Percentiles rank a stretch among this genome's conserved stretches.
These are phyloP conservation scores for Rotaria socialis DNA, from an alignment of 2,888 invertebrate genomes.

Conservation along the genomic window DNA sequence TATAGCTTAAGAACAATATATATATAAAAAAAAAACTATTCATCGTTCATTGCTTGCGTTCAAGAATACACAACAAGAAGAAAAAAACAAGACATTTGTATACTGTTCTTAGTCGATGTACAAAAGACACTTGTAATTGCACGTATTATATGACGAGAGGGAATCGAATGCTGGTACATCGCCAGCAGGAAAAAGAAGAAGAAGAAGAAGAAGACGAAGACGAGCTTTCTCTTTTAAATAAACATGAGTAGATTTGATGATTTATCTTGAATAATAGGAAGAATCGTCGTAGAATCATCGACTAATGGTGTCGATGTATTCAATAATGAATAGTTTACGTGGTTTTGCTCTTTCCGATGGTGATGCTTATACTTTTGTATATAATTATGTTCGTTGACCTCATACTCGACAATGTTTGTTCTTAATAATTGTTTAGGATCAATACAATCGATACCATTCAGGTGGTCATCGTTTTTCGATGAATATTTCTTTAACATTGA, in stretches of 20 bases:
- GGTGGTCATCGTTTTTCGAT: not conserved
- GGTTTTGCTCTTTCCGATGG: not conserved
- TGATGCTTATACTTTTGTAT: not conserved
- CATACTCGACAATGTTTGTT: not conserved
- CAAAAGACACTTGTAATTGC: not conserved
- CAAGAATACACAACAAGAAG: too few species aligned
- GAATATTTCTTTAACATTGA: not conserved
- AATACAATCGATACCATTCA: not conserved
- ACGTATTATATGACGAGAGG: not conserved
- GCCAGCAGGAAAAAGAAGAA: not conserved
- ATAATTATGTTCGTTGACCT: not conserved
- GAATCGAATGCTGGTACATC: not conserved
- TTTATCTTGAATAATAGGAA: conserved; percentile 17
- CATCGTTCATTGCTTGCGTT: too few species aligned
- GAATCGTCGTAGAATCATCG: not conserved
- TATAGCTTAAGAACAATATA: not conserved
- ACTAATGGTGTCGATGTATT: conserved; percentile 4
- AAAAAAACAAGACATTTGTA: not conserved
- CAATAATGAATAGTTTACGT: conserved; percentile 6
- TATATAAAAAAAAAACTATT: too few species aligned
- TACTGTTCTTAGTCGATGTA: not conserved
- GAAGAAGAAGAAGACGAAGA: not conserved
- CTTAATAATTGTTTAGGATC: not conserved
- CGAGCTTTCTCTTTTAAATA: not conserved
- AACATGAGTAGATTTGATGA: not conserved